These are phyloP conservation scores for Amphiprion percula DNA, from an alignment of 2,113 vertebrate species.

Conservation along the genomic window DNA sequence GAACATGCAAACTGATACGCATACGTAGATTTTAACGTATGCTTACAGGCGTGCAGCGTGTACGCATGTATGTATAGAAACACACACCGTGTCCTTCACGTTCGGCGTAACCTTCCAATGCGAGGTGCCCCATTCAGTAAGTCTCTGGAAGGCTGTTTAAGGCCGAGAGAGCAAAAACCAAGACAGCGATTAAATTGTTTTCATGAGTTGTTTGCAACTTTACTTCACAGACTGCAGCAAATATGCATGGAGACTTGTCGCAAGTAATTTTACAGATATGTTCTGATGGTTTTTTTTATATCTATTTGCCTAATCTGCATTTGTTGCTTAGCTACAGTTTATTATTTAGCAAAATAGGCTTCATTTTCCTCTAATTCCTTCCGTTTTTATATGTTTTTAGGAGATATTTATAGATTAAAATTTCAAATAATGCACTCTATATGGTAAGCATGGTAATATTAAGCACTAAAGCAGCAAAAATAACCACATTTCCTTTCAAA, in stretches of 20 bases:
- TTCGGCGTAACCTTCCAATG: slow-evolving; percentile 13
- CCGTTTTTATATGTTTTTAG: not conserved
- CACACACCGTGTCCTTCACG: not conserved
- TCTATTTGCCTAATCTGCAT: not conserved
- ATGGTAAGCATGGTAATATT: not conserved
- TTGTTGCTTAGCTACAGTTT: not conserved
- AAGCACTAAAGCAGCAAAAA: not conserved
- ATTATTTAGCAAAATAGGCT: not conserved
- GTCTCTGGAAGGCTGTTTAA: not conserved
- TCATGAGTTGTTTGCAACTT: not conserved
- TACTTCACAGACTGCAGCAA: not conserved
- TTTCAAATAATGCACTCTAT: not conserved
- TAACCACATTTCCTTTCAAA: not conserved
- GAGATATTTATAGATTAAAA: not conserved
- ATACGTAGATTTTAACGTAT: slow-evolving; percentile 7
- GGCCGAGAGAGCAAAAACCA: slow-evolving; percentile 1
- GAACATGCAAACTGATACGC: slow-evolving; percentile 32
- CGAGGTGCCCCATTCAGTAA: slow-evolving; percentile 1
- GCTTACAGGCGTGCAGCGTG: not conserved
- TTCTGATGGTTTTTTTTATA: not conserved
- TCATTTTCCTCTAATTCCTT: not conserved
- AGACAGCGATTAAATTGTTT: slow-evolving; percentile 16
- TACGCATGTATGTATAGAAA: not conserved
- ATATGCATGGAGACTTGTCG: not conserved
- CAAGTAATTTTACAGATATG: not conserved